Percentiles rank a stretch among this genome's conserved stretches.
Conservation (phyloP, 2,797 vertebrate genomes). For the Danionella dracula region DNA sequence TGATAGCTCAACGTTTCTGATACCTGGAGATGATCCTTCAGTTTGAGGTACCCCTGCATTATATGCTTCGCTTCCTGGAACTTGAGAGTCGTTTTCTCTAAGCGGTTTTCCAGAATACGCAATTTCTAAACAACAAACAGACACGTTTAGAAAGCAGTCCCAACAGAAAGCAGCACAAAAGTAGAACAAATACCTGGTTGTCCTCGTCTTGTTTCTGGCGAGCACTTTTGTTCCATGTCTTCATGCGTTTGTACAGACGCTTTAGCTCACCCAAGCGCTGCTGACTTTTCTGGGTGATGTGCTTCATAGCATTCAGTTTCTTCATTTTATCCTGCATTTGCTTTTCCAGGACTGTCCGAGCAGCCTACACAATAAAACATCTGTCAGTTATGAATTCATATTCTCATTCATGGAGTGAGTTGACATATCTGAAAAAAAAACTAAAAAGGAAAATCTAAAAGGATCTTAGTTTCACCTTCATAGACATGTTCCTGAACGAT, state of each 20-base stretch:
- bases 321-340: conserved; percentile 70
- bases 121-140: conserved; percentile 59
- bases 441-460: too few relatives aligned
- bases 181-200: conserved; percentile 67
- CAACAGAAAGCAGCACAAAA: neutral
- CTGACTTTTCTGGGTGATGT: conserved; percentile 60
- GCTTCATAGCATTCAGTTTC: conserved; percentile 70
- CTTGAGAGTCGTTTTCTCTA: conserved; percentile 82
- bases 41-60: conserved; percentile 67
- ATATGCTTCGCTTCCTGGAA: conserved; percentile 73
- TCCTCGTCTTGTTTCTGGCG: conserved; percentile 51
- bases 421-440: too few relatives aligned
- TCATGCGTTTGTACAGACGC: conserved; percentile 54
- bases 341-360: conserved; percentile 64
- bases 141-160: neutral
- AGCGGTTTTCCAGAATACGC: conserved; percentile 74
- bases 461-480: conserved; percentile 59
- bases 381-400: neutral
- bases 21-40: conserved; percentile 80
- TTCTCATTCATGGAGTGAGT: too few relatives aligned
- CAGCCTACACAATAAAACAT: conserved; percentile 55
- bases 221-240: conserved; percentile 30
- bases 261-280: conserved; percentile 62
- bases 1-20: neutral
- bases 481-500: conserved; percentile 71